Base-by-base conservation (phyloP, 1,140 invertebrate genomes). In the Hermatobates lingyangjiaoensis region DNA sequence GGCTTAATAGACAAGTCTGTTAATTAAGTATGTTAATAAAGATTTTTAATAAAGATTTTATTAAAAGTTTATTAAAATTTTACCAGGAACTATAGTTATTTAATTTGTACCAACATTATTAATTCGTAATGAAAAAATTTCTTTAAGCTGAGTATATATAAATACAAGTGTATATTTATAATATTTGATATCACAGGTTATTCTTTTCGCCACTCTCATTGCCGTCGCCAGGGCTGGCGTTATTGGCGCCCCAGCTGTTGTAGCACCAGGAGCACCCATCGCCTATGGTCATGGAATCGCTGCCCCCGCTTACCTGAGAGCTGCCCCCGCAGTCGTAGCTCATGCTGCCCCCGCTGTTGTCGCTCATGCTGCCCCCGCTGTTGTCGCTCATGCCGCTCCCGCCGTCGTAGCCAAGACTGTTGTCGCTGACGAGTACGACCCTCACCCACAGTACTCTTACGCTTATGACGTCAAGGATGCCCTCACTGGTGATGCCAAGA, bases 401-500 rank as follows among this genome's bases (percentile, higher is more conserved):
- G 24, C 38, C 24, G 50, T 30, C 15, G 2, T 52, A 21, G 25
- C 23, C 50, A 52, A 45, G 50, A 27, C 50, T 24, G 45, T 46
- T 7, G 42, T 52, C 23, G 48, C 27, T 26, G 30, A 28, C 27
- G 48, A 49, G n/a, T 49, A 34, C 27, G 48, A 49, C 27, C 59
- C 55, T 15, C 14, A 63, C 60, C 79, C 66, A 79, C 34, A 51
- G 20, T 80, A 80, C 55, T 68, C 71, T 34, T 80, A 76, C 60
- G 68, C 74, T 2, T 80, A 79, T 58, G 77, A 76, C 30, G 75
- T 80, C 15, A 70, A 76, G 56, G 79, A 81, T 63, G 72, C 75
- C 3, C 66, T 71, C 59, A 78, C 71, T 57, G 75, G 79, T 48
- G 45, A 46, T 24, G 4, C 3, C 45, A 46, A 46, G 21, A 46